A percentile compares a stretch with the other conserved stretches of the same genome.
phyloP scores from a whole-genome alignment of 2,797 vertebrate species.

The Rhabdophis nuchalis region DNA sequence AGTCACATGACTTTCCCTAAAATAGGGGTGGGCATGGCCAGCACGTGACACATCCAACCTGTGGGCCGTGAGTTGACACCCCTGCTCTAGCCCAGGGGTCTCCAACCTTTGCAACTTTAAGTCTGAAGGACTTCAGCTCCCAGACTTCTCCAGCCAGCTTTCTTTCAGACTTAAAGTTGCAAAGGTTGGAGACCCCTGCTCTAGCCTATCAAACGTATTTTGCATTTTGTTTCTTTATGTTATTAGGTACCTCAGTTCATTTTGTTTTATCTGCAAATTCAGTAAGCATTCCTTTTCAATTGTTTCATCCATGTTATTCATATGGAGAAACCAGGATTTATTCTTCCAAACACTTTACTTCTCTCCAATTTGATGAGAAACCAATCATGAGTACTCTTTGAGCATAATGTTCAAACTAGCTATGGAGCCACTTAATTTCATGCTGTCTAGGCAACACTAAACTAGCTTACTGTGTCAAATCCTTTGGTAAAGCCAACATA shows the following conservation, averaged over 20 bases:
- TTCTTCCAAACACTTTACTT: not conserved
- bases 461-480: not conserved
- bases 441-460: not conserved
- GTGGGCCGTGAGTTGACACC: too few species aligned
- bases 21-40: too few species aligned
- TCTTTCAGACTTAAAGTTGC: too few species aligned
- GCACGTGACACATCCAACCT: too few species aligned
- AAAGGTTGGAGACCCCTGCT: too few species aligned
- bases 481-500: not conserved
- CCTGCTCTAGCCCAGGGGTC: not conserved
- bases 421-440: not conserved
- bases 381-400: not conserved
- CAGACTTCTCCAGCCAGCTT: too few species aligned
- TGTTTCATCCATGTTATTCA: not conserved
- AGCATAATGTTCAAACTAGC: not conserved
- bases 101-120: too few species aligned
- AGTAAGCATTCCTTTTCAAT: not conserved
- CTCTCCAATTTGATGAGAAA: not conserved
- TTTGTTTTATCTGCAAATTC: not conserved
- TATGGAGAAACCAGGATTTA: not conserved
- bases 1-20: too few species aligned
- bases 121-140: too few species aligned
- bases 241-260: not conserved
- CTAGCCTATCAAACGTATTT: not conserved
- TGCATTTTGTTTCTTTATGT: not conserved